phyloP scores from a whole-genome alignment of 2,888 invertebrate genomes.

The Dascillus cervinus region DNA sequence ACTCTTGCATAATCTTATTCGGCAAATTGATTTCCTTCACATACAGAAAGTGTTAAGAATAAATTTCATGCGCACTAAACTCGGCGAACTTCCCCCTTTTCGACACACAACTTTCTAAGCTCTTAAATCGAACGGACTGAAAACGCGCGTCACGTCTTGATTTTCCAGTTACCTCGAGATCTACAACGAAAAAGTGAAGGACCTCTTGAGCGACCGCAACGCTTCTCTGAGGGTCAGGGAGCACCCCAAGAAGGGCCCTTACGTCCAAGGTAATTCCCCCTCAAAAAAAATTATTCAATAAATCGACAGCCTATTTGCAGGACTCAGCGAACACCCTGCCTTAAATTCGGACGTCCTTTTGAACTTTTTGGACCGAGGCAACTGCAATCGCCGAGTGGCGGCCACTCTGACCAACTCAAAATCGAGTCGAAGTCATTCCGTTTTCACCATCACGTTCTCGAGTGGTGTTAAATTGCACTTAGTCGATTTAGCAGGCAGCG shows the following conservation, averaged over 20 bases:
- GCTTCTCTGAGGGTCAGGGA: slow-evolving; percentile 59
- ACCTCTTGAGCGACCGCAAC: slow-evolving; percentile 46
- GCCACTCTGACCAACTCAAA: slow-evolving; percentile 63
- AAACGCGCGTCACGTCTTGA: no score
- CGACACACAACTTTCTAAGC: no score
- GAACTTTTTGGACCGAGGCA: slow-evolving; percentile 53
- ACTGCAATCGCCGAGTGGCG: slow-evolving; percentile 57
- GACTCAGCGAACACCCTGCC: slow-evolving; percentile 56
- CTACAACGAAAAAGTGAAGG: slow-evolving; percentile 64
- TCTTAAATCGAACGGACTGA: no score
- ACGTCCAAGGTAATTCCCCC: slow-evolving; percentile 61
- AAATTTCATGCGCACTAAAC: no score
- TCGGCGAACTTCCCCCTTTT: no score
- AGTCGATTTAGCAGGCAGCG: slow-evolving; percentile 64
- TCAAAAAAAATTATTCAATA: slow-evolving; percentile 13
- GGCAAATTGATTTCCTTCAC: no score
- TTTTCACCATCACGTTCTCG: slow-evolving; percentile 57
- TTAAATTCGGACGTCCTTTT: slow-evolving; percentile 49
- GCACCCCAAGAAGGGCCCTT: slow-evolving; percentile 70
- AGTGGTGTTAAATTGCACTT: slow-evolving; percentile 57
- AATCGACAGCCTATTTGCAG: slow-evolving; percentile 35
- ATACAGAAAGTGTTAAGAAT: no score
- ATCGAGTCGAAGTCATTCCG: slow-evolving; percentile 67
- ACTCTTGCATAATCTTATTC: no score
- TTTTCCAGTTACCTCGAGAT: slow-evolving; percentile 52